Evolutionary conservation across 2,797 vertebrate genomes (phyloP), one percentile per base, ranked within the genome.

Genomic region (Brachymystax lenok): DNA sequence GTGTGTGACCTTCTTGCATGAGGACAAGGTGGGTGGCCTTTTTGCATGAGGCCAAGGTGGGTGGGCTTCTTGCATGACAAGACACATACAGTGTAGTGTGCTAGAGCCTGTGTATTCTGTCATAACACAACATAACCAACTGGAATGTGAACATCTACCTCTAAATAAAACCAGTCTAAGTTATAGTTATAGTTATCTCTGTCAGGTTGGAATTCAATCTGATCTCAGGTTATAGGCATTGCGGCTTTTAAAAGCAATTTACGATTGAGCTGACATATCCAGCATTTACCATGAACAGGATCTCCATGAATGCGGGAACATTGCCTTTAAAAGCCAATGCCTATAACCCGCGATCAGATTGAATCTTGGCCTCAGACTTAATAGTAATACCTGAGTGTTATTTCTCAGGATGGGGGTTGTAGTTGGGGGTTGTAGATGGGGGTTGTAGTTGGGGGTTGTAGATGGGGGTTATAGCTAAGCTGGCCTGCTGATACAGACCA

Each of bases 61-160:
- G 33, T 33, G 1, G 33, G 0, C 33, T 87, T 92, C 96, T 96
- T 96, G 96, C 96, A 95, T 93, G 51, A 17, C 6, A 35, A 7
- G 59, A 87, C 83, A 88, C 80, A 77, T 70, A 82, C 33, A 66
- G 88, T 72, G 79, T 89, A 81, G 85, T 89, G 88, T 86, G 85
- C 86, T 74, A 84, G 72, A 89, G 86, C 86, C 85, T 69, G 84
- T 83, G 85, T 89, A 92, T 92, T 90, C 90, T 82, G 85, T 86
- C 84, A 79, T 84, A 35, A 83, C 74, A 85, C 79, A 46, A 12
- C 40, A 46, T 10, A 27, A 51, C 16, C 50, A 77, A 77, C 7
- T 61, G 21, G 56, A 61, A 61, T 24, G 19, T 89, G 85, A 90
- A 82, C 85, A 79, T 92, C 90, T 91, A 91, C 91, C 91, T 91